Percentiles rank a stretch among this genome's conserved stretches.
Conservation (phyloP, 1,140 invertebrate species). For the Macrobrachium nipponense region DNA sequence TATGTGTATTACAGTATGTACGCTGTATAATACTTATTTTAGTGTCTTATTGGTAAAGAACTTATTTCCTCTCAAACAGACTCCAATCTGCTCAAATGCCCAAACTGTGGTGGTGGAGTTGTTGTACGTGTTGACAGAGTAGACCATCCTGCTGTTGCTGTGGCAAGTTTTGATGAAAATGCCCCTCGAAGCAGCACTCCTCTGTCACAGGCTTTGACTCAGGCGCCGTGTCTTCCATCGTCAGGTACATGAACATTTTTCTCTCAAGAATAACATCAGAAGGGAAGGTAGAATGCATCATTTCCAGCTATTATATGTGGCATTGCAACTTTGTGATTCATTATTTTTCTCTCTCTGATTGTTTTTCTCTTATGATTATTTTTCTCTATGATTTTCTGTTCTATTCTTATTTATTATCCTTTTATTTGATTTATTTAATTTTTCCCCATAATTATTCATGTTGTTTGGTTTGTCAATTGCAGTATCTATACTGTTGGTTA, state of each 20-base stretch:
- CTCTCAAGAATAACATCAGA: no score
- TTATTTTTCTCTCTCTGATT: no score
- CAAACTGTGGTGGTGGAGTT: slow-evolving; percentile 28
- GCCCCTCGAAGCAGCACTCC: slow-evolving; percentile 6
- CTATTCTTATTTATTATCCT: no score
- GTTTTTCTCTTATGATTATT: no score
- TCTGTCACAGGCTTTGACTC: neutral
- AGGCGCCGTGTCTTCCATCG: neutral
- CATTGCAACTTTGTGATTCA: no score
- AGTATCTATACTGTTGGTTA: no score
- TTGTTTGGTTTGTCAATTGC: no score
- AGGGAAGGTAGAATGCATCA: neutral
- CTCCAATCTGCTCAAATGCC: slow-evolving; percentile 24
- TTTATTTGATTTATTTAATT: no score
- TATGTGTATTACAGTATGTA: neutral
- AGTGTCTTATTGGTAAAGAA: neutral
- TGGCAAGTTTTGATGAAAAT: neutral
- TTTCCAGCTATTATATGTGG: neutral
- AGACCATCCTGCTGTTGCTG: slow-evolving; percentile 10
- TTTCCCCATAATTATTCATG: no score
- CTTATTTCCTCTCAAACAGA: neutral
- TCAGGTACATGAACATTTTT: neutral
- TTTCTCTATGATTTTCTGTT: no score
- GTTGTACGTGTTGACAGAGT: slow-evolving; percentile 23
- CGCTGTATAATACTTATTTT: neutral